phyloP scores from a whole-genome alignment of 2,888 invertebrate species.

The Andrena haemorrhoa region DNA sequence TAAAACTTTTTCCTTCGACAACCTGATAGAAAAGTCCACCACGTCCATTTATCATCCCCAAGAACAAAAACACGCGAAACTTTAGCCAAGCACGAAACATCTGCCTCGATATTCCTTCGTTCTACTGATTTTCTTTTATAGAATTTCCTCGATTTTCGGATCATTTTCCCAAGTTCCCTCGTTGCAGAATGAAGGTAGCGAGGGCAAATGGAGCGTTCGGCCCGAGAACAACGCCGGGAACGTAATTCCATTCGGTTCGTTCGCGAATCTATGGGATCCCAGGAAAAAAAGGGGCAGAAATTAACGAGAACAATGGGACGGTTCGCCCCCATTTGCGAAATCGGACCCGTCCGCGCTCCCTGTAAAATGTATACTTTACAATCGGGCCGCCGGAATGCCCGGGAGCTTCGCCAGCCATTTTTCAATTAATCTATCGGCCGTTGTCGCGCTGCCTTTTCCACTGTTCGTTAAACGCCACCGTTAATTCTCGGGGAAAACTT shows the following conservation, averaged over 20 bases:
- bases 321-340: background rate
- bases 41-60: background rate
- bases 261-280: background rate
- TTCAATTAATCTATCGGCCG: slow-evolving; percentile 50
- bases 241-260: background rate
- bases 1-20: too few species aligned
- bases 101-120: background rate
- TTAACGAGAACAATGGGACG: slow-evolving; percentile 36
- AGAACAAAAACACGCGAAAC: background rate
- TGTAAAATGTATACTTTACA: slow-evolving; percentile 46
- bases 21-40: too few species aligned
- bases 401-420: slow-evolving; percentile 24
- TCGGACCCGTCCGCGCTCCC: slow-evolving; percentile 16
- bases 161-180: too few species aligned
- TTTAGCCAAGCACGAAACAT: background rate
- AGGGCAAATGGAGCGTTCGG: background rate
- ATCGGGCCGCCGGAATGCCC: slow-evolving; percentile 9
- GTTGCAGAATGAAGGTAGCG: background rate
- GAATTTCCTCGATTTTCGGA: too few species aligned
- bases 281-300: slow-evolving; percentile 10
- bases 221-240: background rate
- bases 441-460: slow-evolving; percentile 21
- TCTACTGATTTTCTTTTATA: too few species aligned
- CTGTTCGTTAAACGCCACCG: slow-evolving; percentile 35
- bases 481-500: slow-evolving; percentile 2